Evolutionary conservation across 2,888 invertebrate species (phyloP).

Genomic region (Stenichneumon culpator): DNA sequence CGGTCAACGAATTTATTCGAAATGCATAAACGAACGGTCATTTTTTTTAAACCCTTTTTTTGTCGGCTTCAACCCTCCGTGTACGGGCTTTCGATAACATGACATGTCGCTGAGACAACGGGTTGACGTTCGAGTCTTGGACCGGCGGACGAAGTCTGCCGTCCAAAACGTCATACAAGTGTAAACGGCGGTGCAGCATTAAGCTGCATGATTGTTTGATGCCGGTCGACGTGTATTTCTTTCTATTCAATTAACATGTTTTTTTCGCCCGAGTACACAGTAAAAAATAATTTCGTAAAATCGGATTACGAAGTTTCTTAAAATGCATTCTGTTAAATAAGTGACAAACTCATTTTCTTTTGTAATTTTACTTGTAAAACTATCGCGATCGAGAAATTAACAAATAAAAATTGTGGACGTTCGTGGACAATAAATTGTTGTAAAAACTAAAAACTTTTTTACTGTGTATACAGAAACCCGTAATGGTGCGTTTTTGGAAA

Average conservation of each 20-base stretch:
- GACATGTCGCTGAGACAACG: background rate
- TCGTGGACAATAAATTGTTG: no score
- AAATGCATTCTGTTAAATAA: no score
- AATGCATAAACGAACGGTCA: slow-evolving; percentile 12
- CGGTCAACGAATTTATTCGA: slow-evolving; percentile 24
- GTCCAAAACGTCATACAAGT: background rate
- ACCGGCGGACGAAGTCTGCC: background rate
- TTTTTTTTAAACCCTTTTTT: background rate
- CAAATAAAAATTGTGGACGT: no score
- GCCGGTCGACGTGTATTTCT: background rate
- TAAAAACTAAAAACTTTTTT: background rate
- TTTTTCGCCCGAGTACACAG: background rate
- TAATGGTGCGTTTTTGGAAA: slow-evolving; percentile 5
- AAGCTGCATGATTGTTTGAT: no score
- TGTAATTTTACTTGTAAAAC: no score
- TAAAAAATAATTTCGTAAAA: no score
- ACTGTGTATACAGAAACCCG: background rate
- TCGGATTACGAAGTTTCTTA: no score
- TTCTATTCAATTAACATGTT: background rate
- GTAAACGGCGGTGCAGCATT: background rate
- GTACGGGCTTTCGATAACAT: background rate
- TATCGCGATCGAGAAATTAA: no score
- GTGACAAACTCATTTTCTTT: no score
- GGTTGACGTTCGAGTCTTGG: background rate
- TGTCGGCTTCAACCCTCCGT: background rate